Conservation (phyloP, 2,888 invertebrate genomes). For the Schrankia costaestrigalis region DNA sequence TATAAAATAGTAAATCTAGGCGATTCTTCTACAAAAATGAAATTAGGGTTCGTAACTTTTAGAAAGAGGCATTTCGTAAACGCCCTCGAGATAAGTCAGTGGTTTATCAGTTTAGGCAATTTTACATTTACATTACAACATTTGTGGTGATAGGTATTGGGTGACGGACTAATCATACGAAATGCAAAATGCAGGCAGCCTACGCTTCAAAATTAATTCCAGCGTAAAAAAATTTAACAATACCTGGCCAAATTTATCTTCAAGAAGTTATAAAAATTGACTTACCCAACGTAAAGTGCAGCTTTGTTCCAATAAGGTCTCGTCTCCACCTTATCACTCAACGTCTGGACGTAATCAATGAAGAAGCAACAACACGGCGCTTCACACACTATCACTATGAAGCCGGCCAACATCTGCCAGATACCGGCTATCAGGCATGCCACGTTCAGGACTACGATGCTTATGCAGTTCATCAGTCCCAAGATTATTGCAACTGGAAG, state of each 20-base stretch:
- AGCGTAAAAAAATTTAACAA: too few species aligned
- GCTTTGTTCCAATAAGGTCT: slow-evolving; percentile 96
- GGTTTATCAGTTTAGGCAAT: too few species aligned
- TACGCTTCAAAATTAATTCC: too few species aligned
- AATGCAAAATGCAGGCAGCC: too few species aligned
- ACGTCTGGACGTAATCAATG: slow-evolving; percentile 94
- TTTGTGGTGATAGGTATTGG: too few species aligned
- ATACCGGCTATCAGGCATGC: slow-evolving; percentile 88
- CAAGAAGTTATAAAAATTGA: slow-evolving; percentile 27
- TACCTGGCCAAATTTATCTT: background rate
- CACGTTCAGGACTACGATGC: slow-evolving; percentile 83
- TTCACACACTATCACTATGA: slow-evolving; percentile 93
- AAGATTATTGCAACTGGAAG: slow-evolving; percentile 90
- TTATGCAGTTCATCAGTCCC: slow-evolving; percentile 87
- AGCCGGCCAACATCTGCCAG: slow-evolving; percentile 94
- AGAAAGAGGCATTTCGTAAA: too few species aligned
- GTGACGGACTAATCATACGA: too few species aligned
- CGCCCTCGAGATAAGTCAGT: too few species aligned
- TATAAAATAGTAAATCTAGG: too few species aligned
- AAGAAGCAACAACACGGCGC: slow-evolving; percentile 99
- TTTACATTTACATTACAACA: too few species aligned
- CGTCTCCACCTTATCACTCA: slow-evolving; percentile 90
- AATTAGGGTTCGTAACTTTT: too few species aligned
- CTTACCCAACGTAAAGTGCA: slow-evolving; percentile 91
- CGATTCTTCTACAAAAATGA: too few species aligned